These are phyloP conservation scores for Prochilodus magdalenae DNA, from an alignment of 2,113 vertebrate genomes.

Conservation along the genomic window DNA sequence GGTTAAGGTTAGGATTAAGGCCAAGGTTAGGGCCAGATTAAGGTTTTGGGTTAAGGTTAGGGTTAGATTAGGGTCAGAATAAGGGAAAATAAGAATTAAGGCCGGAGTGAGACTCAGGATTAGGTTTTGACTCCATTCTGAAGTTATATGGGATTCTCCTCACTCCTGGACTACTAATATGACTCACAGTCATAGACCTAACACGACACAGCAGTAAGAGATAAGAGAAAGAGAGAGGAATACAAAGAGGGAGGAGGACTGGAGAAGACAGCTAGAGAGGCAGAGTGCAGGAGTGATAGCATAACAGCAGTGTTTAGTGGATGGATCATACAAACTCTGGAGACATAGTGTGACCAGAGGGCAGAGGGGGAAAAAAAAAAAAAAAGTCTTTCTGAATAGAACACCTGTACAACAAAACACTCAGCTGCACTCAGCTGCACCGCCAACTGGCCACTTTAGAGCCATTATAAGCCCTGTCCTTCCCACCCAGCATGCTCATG, in stretches of 20 bases:
- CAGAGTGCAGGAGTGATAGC: slow-evolving; percentile 1
- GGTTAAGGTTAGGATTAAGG: no score
- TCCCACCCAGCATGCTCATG: slow-evolving; percentile 50
- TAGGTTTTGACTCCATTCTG: neutral
- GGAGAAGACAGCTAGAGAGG: neutral
- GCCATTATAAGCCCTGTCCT: slow-evolving; percentile 55
- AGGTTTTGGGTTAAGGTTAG: no score
- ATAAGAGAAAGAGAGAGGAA: neutral
- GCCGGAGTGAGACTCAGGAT: no score
- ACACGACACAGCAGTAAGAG: neutral
- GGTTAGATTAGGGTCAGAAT: no score
- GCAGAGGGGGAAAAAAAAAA: neutral
- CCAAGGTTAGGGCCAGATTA: no score
- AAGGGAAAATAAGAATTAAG: no score
- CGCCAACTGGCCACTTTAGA: slow-evolving; percentile 38
- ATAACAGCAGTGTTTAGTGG: slow-evolving; percentile 9
- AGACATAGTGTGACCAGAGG: slow-evolving; percentile 16
- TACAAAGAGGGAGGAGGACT: neutral
- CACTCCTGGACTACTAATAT: neutral
- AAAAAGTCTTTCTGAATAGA: slow-evolving; percentile 8
- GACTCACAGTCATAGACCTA: neutral
- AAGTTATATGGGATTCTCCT: no score
- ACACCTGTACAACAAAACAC: neutral
- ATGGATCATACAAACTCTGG: slow-evolving; percentile 12
- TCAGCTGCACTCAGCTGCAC: slow-evolving; percentile 12